Conservation (phyloP, 2,888 invertebrate genomes). For the Byasa hedistus region DNA sequence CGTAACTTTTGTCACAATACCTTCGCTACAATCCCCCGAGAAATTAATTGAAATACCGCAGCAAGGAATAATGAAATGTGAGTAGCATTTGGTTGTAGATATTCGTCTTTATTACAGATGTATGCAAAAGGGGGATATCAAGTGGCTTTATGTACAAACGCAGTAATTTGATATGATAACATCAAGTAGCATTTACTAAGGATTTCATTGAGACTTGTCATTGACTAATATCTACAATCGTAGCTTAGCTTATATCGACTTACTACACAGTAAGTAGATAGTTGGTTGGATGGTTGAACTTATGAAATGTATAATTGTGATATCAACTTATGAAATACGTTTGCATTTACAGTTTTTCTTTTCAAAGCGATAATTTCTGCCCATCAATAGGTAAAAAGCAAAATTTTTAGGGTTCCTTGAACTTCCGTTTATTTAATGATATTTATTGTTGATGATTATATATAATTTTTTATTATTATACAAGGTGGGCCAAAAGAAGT, state of each 20-base stretch:
- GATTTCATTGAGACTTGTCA: background rate
- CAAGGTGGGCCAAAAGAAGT: no score
- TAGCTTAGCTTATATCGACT: background rate
- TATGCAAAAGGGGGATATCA: background rate
- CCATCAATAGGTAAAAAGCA: no score
- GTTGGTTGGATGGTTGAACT: no score
- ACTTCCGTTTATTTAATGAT: no score
- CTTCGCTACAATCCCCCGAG: slow-evolving; percentile 19
- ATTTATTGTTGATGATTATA: no score
- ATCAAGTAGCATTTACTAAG: background rate
- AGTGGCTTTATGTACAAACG: background rate
- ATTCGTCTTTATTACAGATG: background rate
- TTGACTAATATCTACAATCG: background rate
- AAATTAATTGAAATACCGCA: slow-evolving; percentile 1
- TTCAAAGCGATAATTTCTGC: no score
- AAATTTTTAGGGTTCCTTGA: no score
- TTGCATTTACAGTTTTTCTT: no score
- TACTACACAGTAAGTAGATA: no score
- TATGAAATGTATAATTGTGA: no score
- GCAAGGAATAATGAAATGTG: slow-evolving; percentile 1
- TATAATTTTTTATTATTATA: no score
- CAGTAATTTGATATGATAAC: background rate
- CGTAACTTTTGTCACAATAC: slow-evolving; percentile 4
- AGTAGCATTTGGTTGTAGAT: background rate
- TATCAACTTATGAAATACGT: no score